phyloP scores from a whole-genome alignment of 2,888 invertebrate genomes.

The Scelioninae gen. 2 region DNA sequence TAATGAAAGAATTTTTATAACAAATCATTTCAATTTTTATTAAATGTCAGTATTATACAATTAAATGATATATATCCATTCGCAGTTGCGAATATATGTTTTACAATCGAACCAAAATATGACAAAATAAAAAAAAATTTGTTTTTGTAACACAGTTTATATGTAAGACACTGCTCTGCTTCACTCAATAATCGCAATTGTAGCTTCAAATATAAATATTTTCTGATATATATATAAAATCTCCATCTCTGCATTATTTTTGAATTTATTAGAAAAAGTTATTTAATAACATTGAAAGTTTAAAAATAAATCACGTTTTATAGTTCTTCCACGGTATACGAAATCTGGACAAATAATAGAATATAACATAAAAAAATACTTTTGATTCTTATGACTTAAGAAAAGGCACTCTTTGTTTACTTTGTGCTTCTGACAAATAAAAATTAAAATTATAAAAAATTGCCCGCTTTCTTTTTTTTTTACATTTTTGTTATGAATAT shows the following conservation, averaged over 20 bases:
- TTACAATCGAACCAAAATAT: neutral
- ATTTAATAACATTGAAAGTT: no score
- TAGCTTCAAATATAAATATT: slow-evolving; percentile 44
- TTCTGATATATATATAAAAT: slow-evolving; percentile 12
- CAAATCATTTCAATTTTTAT: slow-evolving; percentile 18
- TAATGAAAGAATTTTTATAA: no score
- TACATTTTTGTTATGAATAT: slow-evolving; percentile 5
- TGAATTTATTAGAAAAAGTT: no score
- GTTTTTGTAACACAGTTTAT: neutral
- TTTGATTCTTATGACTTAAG: no score
- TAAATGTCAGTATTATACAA: slow-evolving; percentile 1
- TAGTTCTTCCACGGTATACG: no score
- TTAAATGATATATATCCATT: neutral
- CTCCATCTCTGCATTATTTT: no score
- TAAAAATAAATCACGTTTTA: no score
- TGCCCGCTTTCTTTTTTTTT: neutral
- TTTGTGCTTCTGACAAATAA: no score
- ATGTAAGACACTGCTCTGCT: neutral
- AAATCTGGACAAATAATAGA: no score
- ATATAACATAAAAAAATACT: no score
- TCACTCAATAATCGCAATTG: slow-evolving; percentile 8
- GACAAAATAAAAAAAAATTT: neutral
- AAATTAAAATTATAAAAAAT: slow-evolving; percentile 37
- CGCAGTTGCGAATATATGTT: neutral
- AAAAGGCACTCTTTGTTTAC: no score